Evolutionary conservation across 2,888 invertebrate species (phyloP), one percentile per base, ranked within the genome.

Genomic region (Congeria kusceri): DNA sequence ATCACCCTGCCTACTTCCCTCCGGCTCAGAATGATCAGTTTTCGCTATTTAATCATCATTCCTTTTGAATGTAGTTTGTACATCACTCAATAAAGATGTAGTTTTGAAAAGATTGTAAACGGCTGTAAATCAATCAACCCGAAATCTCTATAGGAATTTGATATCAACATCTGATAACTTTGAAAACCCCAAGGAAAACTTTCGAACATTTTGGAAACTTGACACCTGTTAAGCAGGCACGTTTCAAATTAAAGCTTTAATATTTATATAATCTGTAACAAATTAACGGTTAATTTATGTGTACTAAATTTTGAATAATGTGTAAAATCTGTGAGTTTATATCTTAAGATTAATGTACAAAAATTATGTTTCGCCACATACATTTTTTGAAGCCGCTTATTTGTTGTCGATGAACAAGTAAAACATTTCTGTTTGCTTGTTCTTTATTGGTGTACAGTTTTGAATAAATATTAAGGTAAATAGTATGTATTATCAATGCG

Each of bases 111-210:
- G 72, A 62, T 44, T 70, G 80, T 81, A 81, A 77, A 81, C 72
- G 72, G 66, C 49, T 70, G 80, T 81, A 81, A 77, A 81, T 81
- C 81, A 81, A 81, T 81, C 81, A 81, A 46, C 63, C 15, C 69
- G 76, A 77, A 58, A 77, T 72, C 59, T 73, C 65, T 76, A 73
- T 61, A 68, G 80, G 69, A 65, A 73, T 80, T 73, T 77, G 76
- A 76, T 76, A 64, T 69, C 63, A 28, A 39, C 49, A 70, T 61
- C 64, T 62, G 76, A 77, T 80, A 76, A 39, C 73, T 69, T 57
- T 64, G 53, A 28, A 53, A 23, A 67, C 49, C 75, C 71, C 63
- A 44, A 75, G 68, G 67, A 46, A 57, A 58, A 49, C 59, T 59
- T 65, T 72, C 58, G 64, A 53, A 75, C 75, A 68, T 71, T 65